Evolutionary conservation across 2,888 invertebrate genomes (phyloP).

Genomic region (Protula sp.): DNA sequence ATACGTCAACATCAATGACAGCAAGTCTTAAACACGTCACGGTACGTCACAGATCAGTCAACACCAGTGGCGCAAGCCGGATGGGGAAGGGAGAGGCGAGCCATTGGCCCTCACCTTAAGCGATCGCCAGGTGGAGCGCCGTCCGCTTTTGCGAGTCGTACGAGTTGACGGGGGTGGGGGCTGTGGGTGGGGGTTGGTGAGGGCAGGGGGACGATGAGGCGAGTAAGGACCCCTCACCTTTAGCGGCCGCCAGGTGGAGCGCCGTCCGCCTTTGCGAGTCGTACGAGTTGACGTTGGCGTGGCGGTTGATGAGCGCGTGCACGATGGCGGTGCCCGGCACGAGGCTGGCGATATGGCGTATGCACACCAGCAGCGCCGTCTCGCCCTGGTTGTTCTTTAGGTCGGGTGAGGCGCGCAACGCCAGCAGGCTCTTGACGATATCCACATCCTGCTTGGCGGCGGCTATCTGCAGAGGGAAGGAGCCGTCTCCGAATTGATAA

Average conservation of each 20-base stretch:
- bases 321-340: not conserved
- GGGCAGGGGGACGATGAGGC: too few species aligned
- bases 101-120: too few species aligned
- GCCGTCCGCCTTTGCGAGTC: conserved; percentile 9
- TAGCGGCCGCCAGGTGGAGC: conserved; percentile 10
- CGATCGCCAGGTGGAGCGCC: conserved; percentile 11
- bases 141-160: conserved; percentile 6
- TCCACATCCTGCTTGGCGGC: conserved; percentile 12
- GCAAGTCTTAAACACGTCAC: too few species aligned
- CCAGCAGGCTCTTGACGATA: conserved; percentile 10
- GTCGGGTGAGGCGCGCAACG: conserved; percentile 6
- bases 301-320: not conserved
- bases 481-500: conserved; percentile 13
- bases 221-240: too few species aligned
- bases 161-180: conserved; percentile 1
- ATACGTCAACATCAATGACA: too few species aligned
- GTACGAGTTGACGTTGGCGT: conserved; percentile 1
- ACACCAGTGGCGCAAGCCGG: too few species aligned
- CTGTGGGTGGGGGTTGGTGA: not conserved
- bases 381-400: conserved; percentile 15
- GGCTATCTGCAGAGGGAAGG: conserved; percentile 15
- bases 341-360: not conserved
- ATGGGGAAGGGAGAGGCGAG: too few species aligned
- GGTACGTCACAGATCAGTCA: too few species aligned
- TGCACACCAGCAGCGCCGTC: conserved; percentile 15